Evolutionary conservation across 2,113 vertebrate genomes (phyloP).

Genomic region (Pitta sordida): DNA sequence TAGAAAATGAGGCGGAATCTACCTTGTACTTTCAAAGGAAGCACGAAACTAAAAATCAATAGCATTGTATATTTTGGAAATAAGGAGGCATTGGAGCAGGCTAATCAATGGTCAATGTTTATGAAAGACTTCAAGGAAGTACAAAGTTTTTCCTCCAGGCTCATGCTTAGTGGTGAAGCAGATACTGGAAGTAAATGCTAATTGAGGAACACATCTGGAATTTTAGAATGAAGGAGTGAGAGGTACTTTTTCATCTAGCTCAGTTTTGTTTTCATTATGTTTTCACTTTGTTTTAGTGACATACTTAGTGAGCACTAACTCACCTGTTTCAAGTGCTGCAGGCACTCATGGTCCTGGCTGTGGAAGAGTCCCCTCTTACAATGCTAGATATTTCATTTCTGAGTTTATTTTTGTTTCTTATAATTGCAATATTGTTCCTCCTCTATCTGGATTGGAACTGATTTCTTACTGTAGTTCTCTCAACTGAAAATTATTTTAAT

Average conservation of each 20-base stretch:
- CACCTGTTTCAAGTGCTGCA: background rate
- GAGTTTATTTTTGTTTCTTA: background rate
- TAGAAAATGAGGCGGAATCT: background rate
- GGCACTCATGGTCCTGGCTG: background rate
- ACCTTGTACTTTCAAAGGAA: background rate
- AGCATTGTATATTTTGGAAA: background rate
- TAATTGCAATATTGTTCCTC: background rate
- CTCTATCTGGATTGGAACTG: background rate
- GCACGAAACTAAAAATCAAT: background rate
- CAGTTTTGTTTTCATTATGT: background rate
- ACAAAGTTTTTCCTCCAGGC: background rate
- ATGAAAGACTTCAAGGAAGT: background rate
- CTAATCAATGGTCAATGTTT: background rate
- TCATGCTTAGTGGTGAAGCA: background rate
- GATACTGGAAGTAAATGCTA: background rate
- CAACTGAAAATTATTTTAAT: background rate
- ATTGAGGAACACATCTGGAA: background rate
- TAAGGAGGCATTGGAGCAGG: background rate
- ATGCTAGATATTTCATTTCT: background rate
- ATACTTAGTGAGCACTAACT: background rate
- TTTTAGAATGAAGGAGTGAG: background rate
- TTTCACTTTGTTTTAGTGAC: background rate
- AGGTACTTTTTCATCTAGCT: background rate
- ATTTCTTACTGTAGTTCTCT: background rate
- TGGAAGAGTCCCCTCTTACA: accelerated